Conservation (phyloP, 2,888 invertebrate genomes). For the Blastobasis lacticolella region DNA sequence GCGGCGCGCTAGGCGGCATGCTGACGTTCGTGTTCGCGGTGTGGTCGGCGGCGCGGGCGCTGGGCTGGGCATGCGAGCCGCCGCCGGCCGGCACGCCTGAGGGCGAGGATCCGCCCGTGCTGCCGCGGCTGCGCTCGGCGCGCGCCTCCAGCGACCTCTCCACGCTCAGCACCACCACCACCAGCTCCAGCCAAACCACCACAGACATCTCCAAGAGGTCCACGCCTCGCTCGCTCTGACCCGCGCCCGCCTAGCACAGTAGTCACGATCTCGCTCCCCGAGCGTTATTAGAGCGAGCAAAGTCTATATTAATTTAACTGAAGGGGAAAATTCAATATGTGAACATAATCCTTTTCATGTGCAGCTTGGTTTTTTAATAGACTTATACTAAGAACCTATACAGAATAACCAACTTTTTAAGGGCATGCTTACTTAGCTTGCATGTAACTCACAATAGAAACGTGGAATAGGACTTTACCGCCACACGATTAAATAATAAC, state of each 20-base stretch:
- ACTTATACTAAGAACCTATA: no score
- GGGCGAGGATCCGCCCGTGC: constrained; percentile 53
- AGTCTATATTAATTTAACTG: constrained; percentile 6
- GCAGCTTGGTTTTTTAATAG: no score
- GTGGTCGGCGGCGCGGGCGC: constrained; percentile 77
- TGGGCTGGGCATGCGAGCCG: constrained; percentile 58
- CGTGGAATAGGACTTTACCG: no score
- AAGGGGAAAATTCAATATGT: constrained; percentile 4
- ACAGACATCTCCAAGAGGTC: constrained; percentile 64
- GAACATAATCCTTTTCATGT: not conserved
- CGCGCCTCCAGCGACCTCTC: constrained; percentile 68
- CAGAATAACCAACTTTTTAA: no score
- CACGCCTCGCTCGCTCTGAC: constrained; percentile 16
- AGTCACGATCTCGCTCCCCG: constrained; percentile 2
- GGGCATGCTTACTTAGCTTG: no score
- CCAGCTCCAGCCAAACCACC: constrained; percentile 66
- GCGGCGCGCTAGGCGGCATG: constrained; percentile 63
- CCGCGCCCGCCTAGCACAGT: constrained; percentile 2
- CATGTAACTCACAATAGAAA: no score
- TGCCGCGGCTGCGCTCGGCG: constrained; percentile 63
- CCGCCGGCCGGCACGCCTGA: constrained; percentile 43
- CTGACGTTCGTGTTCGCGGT: constrained; percentile 76
- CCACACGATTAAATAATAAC: no score
- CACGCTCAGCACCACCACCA: constrained; percentile 64
- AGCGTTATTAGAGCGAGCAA: constrained; percentile 6